Conservation (phyloP, 2,797 vertebrate genomes). For the Enteromius treurensis region DNA sequence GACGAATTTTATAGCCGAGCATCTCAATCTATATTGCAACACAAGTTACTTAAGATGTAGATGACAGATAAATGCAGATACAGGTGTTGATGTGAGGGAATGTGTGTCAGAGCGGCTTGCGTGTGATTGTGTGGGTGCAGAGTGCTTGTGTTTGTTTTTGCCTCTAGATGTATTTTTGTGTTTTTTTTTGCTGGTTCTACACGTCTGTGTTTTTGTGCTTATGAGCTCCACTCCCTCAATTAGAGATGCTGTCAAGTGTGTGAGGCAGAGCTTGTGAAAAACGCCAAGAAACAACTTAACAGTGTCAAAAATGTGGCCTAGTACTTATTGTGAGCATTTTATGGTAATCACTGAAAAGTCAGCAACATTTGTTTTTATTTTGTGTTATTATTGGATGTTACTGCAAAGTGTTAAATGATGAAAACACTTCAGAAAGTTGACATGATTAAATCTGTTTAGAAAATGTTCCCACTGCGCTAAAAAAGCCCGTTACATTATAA, state of each 20-base stretch:
- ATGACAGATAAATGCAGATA: background rate
- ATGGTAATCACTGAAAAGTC: background rate
- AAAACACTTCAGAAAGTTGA: background rate
- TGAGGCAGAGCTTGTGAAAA: constrained; percentile 11
- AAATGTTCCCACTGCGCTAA: background rate
- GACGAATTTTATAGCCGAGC: background rate
- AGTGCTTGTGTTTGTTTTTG: constrained; percentile 7
- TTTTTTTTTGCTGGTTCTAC: background rate
- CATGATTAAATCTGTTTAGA: background rate
- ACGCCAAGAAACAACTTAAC: background rate
- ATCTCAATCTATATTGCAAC: background rate
- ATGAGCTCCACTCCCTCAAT: constrained; percentile 5
- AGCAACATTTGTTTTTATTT: background rate
- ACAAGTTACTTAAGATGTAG: constrained; percentile 2
- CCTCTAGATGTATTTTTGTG: constrained; percentile 27
- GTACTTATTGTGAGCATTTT: background rate
- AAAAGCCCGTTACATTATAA: background rate
- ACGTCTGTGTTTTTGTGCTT: constrained; percentile 5
- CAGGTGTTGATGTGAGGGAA: constrained; percentile 22
- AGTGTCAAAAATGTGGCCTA: background rate
- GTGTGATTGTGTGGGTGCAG: constrained; percentile 36
- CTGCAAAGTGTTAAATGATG: background rate
- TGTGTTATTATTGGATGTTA: no score
- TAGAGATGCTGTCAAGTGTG: background rate
- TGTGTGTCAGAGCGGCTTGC: constrained; percentile 20